Base-by-base conservation (phyloP, 2,888 invertebrate genomes). In the Rhagonycha lutea region DNA sequence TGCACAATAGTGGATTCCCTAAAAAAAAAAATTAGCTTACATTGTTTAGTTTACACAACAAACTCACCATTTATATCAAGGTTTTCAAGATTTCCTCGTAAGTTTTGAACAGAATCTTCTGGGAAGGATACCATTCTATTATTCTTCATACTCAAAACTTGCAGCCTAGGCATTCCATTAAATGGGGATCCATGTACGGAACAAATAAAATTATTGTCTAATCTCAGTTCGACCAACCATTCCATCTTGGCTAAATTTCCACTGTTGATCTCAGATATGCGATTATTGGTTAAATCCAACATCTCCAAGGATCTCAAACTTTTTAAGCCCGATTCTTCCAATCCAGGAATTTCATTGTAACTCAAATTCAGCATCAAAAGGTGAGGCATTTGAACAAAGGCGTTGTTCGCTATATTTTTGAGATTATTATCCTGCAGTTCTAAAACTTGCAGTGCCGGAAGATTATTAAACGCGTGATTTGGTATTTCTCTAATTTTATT, bases 1-100 rank as follows among this genome's bases (percentile, higher is more conserved):
- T 92, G 85, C 96, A 96, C 23, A 91, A 90, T 78, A 97, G 88
- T 1, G 96, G 96, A 88, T 96, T 97, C 32, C 94, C 96, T 95
- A 86, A 67, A 73, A 76, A 14, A 29, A 69, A 14, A 62, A 28
- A 8, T 14, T 63, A 12, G 62, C 3, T 24, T 12, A 70, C 12
- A 62, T 4, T n/a, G 26, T 1, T 23, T n/a, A n/a, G 5, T 10
- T 4, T 4, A 1, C 8, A 28, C 9, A 61, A 26, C 14, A 29
- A 11, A 70, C 89, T 89, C 88, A 95, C 96, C 96, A 86, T 96
- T 95, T 76, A 96, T 92, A 87, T 96, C 95, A 75, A 96, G 89
- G 81, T 95, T 91, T 8, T 95, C 95, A 72, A 96, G 94, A 81
- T 95, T 96, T 76, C 94, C 94, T 81, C 95, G 90, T 61, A 96